Percentiles rank a stretch among this genome's conserved stretches.
Evolutionary conservation across 2,888 invertebrate species (phyloP).

Genomic region (Acanthococcus lagerstroemiae): DNA sequence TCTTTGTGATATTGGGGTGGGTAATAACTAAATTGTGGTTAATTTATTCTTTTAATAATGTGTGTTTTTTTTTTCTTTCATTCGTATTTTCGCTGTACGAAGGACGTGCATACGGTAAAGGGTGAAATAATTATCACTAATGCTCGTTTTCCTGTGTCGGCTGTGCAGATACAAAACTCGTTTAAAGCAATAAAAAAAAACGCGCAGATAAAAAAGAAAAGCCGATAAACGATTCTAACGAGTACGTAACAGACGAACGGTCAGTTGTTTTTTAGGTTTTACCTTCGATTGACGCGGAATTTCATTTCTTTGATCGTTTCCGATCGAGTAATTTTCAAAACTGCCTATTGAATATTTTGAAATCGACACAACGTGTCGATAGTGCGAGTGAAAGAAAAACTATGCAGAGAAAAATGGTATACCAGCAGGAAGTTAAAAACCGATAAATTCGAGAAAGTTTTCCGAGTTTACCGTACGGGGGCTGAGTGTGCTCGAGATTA

Average conservation of each 20-base stretch:
- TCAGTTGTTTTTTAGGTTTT: constrained; percentile 21
- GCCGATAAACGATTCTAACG: constrained; percentile 25
- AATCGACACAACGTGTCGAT: too few relatives aligned
- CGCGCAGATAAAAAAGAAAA: constrained; percentile 15
- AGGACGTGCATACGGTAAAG: background rate
- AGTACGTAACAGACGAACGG: constrained; percentile 12
- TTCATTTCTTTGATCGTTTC: constrained; percentile 21
- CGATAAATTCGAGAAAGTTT: background rate
- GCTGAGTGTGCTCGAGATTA: background rate
- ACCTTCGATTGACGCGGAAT: background rate
- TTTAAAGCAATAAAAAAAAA: constrained; percentile 24
- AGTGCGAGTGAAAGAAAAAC: too few relatives aligned
- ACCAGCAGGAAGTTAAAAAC: background rate
- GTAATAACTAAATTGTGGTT: constrained; percentile 1
- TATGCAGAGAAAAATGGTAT: background rate
- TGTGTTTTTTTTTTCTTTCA: background rate
- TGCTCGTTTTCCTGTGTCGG: constrained; percentile 14
- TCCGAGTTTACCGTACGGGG: background rate
- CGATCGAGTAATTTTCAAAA: constrained; percentile 21
- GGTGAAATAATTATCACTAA: constrained; percentile 29
- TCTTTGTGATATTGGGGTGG: background rate
- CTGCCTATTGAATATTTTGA: background rate
- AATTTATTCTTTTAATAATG: constrained; percentile 2
- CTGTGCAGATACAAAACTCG: constrained; percentile 13
- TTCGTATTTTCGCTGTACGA: background rate